A percentile compares a stretch with the other conserved stretches of the same genome.
phyloP scores from a whole-genome alignment of 2,888 invertebrate genomes.

The Lithophane socia region DNA sequence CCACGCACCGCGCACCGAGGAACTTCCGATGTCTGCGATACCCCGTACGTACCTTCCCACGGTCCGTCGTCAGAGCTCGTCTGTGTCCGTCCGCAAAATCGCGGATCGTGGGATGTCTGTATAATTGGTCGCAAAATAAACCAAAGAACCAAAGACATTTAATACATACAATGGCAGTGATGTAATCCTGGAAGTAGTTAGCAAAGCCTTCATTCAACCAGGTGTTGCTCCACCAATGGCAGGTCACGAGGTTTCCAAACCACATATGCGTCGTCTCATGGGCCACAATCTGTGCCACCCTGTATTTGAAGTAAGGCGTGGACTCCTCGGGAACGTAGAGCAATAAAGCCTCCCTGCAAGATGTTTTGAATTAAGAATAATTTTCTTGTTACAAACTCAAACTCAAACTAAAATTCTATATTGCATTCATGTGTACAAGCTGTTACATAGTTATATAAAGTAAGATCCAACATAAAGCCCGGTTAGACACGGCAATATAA shows the following conservation, averaged over 20 bases:
- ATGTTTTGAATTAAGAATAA: neutral
- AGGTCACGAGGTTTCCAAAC: conserved; percentile 95
- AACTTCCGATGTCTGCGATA: too few relatives aligned
- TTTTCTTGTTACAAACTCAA: too few relatives aligned
- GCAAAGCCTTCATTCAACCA: conserved; percentile 94
- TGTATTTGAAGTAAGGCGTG: conserved; percentile 87
- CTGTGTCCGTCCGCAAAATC: too few relatives aligned
- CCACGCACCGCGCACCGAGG: too few relatives aligned
- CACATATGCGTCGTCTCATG: conserved; percentile 96
- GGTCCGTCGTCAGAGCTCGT: too few relatives aligned
- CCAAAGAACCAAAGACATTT: neutral
- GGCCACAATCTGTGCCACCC: conserved; percentile 91
- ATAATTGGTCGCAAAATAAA: neutral
- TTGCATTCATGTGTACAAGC: too few relatives aligned
- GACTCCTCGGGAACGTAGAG: conserved; percentile 87
- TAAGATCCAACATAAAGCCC: too few relatives aligned
- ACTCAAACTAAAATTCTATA: too few relatives aligned
- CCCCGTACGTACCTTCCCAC: too few relatives aligned
- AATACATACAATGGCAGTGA: conserved; percentile 77
- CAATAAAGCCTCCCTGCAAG: conserved; percentile 81
- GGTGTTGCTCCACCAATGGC: conserved; percentile 94
- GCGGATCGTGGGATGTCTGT: too few relatives aligned
- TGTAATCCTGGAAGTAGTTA: conserved; percentile 93
- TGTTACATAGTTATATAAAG: too few relatives aligned
- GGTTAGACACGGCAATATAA: too few relatives aligned